phyloP scores from a whole-genome alignment of 1,140 invertebrate species.

The Pogonomyrmex barbatus region DNA sequence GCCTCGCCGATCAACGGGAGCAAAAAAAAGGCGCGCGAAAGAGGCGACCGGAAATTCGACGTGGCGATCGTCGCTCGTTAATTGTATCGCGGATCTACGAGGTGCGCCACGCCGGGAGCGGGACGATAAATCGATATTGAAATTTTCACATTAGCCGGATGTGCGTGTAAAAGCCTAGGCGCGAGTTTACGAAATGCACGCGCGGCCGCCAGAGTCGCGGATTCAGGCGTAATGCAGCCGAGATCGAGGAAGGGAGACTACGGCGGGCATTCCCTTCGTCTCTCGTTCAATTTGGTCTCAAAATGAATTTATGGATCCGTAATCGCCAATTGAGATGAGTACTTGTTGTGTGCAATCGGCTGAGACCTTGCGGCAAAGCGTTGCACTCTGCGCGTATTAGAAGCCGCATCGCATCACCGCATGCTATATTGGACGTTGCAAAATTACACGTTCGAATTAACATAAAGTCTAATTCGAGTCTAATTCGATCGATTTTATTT shows the following conservation, averaged over 20 bases:
- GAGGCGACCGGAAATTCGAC: constrained; percentile 40
- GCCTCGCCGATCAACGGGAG: constrained; percentile 33
- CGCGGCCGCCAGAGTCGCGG: constrained; percentile 46
- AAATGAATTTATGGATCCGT: constrained; percentile 82
- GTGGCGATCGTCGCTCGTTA: constrained; percentile 44
- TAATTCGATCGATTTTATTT: constrained; percentile 14
- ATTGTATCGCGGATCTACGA: constrained; percentile 38
- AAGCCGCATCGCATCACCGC: constrained; percentile 18
- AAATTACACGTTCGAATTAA: constrained; percentile 63
- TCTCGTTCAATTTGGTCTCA: constrained; percentile 76
- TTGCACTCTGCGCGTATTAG: constrained; percentile 67
- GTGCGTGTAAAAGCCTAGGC: neutral
- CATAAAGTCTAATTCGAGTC: too few relatives aligned
- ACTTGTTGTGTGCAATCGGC: constrained; percentile 70
- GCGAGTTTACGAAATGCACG: neutral
- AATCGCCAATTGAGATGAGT: constrained; percentile 80
- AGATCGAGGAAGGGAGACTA: neutral
- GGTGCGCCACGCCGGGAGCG: constrained; percentile 1
- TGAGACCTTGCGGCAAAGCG: constrained; percentile 71
- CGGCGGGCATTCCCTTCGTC: constrained; percentile 62
- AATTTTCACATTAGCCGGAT: constrained; percentile 37
- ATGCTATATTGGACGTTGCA: constrained; percentile 49
- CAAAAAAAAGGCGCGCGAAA: constrained; percentile 37
- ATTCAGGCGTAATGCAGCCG: constrained; percentile 71
- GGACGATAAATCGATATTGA: constrained; percentile 55